Percentiles rank a stretch among this genome's conserved stretches.
Conservation (phyloP, 2,888 invertebrate species). For the Rotaria magnacalcarata region DNA sequence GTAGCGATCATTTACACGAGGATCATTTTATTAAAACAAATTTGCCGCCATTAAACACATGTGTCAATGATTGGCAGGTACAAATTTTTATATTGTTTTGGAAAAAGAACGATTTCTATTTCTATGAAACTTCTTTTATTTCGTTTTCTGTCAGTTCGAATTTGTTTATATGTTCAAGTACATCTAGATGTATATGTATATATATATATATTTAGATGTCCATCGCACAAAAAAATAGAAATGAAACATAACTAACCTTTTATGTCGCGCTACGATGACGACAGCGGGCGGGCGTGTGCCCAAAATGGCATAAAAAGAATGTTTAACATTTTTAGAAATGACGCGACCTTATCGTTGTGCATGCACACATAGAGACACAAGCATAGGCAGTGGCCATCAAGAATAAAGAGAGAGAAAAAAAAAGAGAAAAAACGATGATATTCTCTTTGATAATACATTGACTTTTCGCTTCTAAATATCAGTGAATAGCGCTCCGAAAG, state of each 20-base stretch:
- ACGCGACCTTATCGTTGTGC: slow-evolving; percentile 33
- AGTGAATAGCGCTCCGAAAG: slow-evolving; percentile 31
- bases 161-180: not conserved
- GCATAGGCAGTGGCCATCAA: slow-evolving; percentile 8
- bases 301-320: slow-evolving; percentile 37
- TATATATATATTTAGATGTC: not conserved
- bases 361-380: not conserved
- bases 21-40: not conserved
- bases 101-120: not conserved
- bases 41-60: not conserved
- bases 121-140: not conserved
- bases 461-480: slow-evolving; percentile 38
- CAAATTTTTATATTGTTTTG: not conserved
- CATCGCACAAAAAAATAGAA: not conserved
- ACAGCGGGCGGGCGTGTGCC: slow-evolving; percentile 1
- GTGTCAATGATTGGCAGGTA: slow-evolving; percentile 3
- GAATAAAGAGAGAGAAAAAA: not conserved
- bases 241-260: slow-evolving; percentile 36
- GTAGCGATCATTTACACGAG: not conserved
- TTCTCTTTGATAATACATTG: slow-evolving; percentile 36
- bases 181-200: not conserved
- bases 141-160: not conserved
- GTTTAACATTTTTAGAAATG: slow-evolving; percentile 36
- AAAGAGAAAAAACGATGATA: slow-evolving; percentile 2
- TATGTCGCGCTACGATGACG: slow-evolving; percentile 16